phyloP scores from a whole-genome alignment of 2,113 vertebrate genomes.

The Nematolebias whitei region DNA sequence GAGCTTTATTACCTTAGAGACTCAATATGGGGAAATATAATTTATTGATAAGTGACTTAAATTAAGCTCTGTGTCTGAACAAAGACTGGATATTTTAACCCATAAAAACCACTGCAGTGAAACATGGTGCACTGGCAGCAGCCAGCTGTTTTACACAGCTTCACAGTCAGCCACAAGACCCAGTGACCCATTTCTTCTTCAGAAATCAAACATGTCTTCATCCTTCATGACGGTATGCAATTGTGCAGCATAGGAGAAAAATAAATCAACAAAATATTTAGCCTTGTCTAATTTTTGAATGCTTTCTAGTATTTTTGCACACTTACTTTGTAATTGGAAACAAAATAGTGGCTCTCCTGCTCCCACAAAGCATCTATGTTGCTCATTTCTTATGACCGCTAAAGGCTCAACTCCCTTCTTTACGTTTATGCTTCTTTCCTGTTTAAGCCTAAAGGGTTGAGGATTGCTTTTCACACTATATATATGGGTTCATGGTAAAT shows the following conservation, averaged over 20 bases:
- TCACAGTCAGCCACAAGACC: slow-evolving; percentile 1
- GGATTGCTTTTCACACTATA: slow-evolving; percentile 25
- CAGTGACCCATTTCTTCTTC: neutral
- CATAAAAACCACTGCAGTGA: too few species aligned
- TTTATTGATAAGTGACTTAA: too few species aligned
- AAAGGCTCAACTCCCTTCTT: slow-evolving; percentile 18
- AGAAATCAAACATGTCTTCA: neutral
- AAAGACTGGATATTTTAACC: too few species aligned
- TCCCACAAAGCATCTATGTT: slow-evolving; percentile 37
- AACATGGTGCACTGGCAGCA: too few species aligned
- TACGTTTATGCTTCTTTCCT: slow-evolving; percentile 28
- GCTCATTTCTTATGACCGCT: slow-evolving; percentile 29
- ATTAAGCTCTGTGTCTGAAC: too few species aligned
- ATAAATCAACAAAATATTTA: neutral
- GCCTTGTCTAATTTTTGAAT: neutral
- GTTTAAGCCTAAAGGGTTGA: slow-evolving; percentile 22
- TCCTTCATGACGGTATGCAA: neutral
- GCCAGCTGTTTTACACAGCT: too few species aligned
- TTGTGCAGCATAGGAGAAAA: neutral
- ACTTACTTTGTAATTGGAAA: slow-evolving; percentile 26
- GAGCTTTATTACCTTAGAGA: too few species aligned
- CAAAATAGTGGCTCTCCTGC: slow-evolving; percentile 10
- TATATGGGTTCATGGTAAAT: slow-evolving; percentile 48
- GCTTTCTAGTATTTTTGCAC: slow-evolving; percentile 7
- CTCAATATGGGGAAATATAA: too few species aligned